These are phyloP conservation scores for Branchellion lobata DNA, from an alignment of 2,888 invertebrate species.

Conservation along the genomic window DNA sequence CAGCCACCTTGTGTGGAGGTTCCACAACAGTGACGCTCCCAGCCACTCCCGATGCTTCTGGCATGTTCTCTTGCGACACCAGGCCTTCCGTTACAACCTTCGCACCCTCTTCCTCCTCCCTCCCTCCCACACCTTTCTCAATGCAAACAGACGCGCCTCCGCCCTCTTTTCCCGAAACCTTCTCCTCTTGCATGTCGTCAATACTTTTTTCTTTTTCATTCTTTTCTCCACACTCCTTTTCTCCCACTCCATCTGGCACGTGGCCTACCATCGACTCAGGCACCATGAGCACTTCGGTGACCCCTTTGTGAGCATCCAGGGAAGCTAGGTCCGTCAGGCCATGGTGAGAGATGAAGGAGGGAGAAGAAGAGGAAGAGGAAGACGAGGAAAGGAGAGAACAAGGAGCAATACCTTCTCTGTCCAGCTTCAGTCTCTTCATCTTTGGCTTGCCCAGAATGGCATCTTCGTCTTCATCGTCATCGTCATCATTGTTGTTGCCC, in stretches of 20 bases:
- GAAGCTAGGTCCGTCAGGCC: neutral
- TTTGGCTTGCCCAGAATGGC: neutral
- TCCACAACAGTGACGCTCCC: no score
- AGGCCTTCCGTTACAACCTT: no score
- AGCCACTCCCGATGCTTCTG: no score
- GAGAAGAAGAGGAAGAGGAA: neutral
- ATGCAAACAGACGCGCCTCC: neutral
- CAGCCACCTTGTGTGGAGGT: no score
- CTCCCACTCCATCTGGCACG: neutral
- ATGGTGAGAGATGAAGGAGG: neutral
- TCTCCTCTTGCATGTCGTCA: no score
- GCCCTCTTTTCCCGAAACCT: no score
- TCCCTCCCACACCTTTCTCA: neutral
- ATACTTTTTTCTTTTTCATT: no score
- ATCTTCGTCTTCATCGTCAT: constrained; percentile 28
- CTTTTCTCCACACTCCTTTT: no score
- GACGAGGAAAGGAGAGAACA: neutral
- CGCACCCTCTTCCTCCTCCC: constrained; percentile 16
- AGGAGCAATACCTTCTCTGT: neutral
- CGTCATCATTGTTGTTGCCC: constrained; percentile 11
- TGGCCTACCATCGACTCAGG: neutral
- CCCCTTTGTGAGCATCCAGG: neutral
- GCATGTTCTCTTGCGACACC: no score
- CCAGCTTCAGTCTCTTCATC: neutral
- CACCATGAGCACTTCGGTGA: neutral